Conservation (phyloP, 2,113 vertebrate genomes). For the Chaetops frenatus region DNA sequence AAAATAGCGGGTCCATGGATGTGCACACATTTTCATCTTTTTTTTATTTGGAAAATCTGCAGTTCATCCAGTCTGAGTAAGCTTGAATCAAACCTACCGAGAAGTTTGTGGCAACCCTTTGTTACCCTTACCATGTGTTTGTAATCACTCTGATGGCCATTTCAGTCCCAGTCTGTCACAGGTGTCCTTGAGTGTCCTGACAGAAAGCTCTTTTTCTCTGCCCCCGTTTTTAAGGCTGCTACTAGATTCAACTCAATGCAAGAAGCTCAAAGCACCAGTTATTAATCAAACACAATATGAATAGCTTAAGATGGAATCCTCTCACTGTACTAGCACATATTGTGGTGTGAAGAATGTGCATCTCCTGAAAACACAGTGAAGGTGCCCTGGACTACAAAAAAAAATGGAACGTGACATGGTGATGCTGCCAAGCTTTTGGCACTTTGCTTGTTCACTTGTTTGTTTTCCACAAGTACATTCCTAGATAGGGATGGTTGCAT, state of each 20-base stretch:
- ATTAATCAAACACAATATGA: neutral
- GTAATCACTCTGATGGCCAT: neutral
- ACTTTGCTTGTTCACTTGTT: neutral
- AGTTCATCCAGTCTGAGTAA: neutral
- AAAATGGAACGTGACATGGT: accelerated
- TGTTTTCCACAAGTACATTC: neutral
- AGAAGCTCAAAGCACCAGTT: neutral
- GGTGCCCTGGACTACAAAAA: neutral
- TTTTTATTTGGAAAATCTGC: neutral
- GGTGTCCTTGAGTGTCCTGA: neutral
- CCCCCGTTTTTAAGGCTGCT: neutral
- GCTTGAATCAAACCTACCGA: neutral
- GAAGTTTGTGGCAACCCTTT: neutral
- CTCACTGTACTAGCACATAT: accelerated
- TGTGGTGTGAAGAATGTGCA: neutral
- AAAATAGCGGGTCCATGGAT: neutral
- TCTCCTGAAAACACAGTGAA: neutral
- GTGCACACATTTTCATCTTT: neutral
- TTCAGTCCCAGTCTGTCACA: neutral
- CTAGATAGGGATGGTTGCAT: neutral
- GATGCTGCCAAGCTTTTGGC: neutral
- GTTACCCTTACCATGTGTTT: neutral
- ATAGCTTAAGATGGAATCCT: neutral
- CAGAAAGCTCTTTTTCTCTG: neutral
- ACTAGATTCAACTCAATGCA: neutral